phyloP scores from a whole-genome alignment of 2,888 invertebrate genomes.

The Iphiclides podalirius region DNA sequence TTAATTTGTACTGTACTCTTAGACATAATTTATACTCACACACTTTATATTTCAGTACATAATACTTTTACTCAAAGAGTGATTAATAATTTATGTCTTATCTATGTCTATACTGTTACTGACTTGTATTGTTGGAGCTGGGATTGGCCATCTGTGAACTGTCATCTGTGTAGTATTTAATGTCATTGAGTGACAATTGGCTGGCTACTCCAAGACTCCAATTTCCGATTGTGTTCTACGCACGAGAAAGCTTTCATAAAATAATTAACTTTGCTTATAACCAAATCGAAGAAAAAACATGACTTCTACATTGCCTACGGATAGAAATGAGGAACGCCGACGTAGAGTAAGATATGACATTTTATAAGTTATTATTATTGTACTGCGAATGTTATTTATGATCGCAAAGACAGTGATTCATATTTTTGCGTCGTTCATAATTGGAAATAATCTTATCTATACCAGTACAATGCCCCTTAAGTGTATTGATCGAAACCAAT shows the following conservation, averaged over 20 bases:
- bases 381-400: not conserved
- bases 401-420: conserved; percentile 37
- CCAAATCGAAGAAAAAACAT: conserved; percentile 31
- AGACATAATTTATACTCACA: too few relatives aligned
- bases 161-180: not conserved
- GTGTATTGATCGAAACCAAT: not conserved
- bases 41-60: too few relatives aligned
- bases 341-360: conserved; percentile 57
- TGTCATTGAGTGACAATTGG: conserved; percentile 1
- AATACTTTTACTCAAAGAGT: too few relatives aligned
- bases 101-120: too few relatives aligned
- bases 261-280: not conserved
- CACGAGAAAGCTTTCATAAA: conserved; percentile 5
- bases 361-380: not conserved
- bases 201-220: too few relatives aligned
- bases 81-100: too few relatives aligned
- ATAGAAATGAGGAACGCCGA: conserved; percentile 70
- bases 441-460: conserved; percentile 8
- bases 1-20: too few relatives aligned
- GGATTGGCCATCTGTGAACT: conserved; percentile 1
- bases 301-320: conserved; percentile 63
- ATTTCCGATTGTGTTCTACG: not conserved
- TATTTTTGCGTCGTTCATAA: conserved; percentile 36
- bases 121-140: too few relatives aligned
- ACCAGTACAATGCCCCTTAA: not conserved